These are phyloP conservation scores for Coccyzus lansbergi DNA, from an alignment of 2,797 vertebrate species.

Conservation along the genomic window DNA sequence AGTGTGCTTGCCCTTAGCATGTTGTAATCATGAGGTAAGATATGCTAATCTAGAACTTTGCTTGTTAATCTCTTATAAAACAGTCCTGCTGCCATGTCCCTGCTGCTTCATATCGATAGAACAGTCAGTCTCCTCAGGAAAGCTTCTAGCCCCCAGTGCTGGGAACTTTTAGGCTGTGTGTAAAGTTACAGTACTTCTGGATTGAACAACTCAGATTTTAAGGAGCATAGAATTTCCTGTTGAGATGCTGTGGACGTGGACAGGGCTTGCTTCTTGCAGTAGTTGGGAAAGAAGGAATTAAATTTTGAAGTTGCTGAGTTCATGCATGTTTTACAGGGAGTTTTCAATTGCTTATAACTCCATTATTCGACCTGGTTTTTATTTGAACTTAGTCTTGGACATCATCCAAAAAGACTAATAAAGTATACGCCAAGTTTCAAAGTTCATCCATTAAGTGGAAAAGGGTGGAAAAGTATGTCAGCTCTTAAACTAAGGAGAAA, in stretches of 20 bases:
- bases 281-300: not conserved
- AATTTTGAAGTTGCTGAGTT: not conserved
- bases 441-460: constrained; percentile 44
- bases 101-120: not conserved
- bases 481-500: not conserved
- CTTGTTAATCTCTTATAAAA: not conserved
- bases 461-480: constrained; percentile 36
- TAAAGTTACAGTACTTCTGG: not conserved
- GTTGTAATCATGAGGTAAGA: not conserved
- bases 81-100: not conserved
- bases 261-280: not conserved
- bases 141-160: not conserved
- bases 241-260: not conserved
- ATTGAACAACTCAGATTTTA: not conserved
- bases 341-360: not conserved
- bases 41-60: not conserved
- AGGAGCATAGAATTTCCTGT: not conserved
- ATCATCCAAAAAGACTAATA: not conserved
- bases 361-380: constrained; percentile 24
- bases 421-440: constrained; percentile 15
- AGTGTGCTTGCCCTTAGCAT: not conserved
- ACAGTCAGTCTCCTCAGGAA: not conserved
- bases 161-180: not conserved
- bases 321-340: not conserved
- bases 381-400: constrained; percentile 44